These are phyloP conservation scores for Pammene fasciana DNA, from an alignment of 2,888 invertebrate genomes.

Conservation along the genomic window DNA sequence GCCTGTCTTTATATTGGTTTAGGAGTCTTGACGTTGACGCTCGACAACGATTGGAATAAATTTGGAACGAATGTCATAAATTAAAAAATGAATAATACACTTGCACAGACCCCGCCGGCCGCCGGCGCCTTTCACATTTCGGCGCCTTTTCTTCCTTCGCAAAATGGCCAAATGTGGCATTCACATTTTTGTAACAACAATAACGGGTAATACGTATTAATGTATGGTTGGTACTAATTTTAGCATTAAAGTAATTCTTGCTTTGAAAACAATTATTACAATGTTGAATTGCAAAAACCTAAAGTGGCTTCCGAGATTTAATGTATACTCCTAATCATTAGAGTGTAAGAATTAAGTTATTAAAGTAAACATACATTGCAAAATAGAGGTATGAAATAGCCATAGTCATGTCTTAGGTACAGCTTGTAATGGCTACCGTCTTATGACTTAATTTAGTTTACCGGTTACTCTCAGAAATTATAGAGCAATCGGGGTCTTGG, in stretches of 20 bases:
- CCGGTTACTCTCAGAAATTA: no score
- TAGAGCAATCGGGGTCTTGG: no score
- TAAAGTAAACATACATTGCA: background rate
- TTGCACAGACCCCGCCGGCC: conserved; percentile 50
- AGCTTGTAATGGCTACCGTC: background rate
- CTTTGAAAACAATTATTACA: conserved; percentile 3
- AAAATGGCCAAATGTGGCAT: conserved; percentile 45
- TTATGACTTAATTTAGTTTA: no score
- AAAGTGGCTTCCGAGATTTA: conserved; percentile 1
- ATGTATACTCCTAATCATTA: conserved; percentile 21
- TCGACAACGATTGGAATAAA: conserved; percentile 46
- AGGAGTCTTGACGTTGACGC: background rate
- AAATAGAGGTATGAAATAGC: conserved; percentile 1
- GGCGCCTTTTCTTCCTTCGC: conserved; percentile 57
- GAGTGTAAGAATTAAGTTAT: conserved; percentile 35
- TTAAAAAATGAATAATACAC: conserved; percentile 48
- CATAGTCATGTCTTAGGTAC: background rate
- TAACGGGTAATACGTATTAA: conserved; percentile 46
- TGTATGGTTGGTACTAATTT: conserved; percentile 16
- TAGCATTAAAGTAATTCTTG: conserved; percentile 26
- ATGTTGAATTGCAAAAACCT: conserved; percentile 18
- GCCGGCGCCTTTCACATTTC: conserved; percentile 51
- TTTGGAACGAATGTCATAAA: conserved; percentile 40
- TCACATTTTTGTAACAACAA: conserved; percentile 39
- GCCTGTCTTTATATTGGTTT: background rate